Conservation (phyloP, 2,797 vertebrate genomes). For the Tenualosa ilisha region DNA sequence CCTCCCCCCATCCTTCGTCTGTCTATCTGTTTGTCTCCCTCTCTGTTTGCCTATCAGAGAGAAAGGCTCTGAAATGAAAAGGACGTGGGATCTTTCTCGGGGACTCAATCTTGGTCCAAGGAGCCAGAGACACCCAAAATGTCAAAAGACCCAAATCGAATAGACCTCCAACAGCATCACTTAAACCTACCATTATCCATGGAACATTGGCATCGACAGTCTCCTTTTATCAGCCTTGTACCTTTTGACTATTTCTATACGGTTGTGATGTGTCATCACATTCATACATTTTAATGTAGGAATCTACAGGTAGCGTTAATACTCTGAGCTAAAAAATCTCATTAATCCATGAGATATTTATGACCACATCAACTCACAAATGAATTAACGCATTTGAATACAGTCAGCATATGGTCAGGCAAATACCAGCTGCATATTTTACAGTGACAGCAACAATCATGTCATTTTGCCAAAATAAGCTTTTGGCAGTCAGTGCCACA, state of each 20-base stretch:
- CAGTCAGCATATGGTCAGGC: background rate
- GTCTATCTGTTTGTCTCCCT: background rate
- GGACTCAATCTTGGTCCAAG: background rate
- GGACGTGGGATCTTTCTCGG: background rate
- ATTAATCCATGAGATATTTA: background rate
- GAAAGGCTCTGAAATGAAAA: background rate
- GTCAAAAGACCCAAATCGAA: conserved; percentile 5
- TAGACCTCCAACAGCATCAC: background rate
- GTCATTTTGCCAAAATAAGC: background rate
- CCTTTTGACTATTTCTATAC: background rate
- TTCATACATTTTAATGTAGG: background rate
- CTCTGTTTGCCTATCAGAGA: background rate
- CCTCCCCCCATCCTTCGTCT: background rate
- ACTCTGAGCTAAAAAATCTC: background rate
- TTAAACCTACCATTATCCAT: background rate
- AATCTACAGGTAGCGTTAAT: background rate
- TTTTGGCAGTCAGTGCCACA: background rate
- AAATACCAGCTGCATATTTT: background rate
- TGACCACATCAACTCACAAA: background rate
- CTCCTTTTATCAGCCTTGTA: background rate
- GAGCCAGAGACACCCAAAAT: background rate
- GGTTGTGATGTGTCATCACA: background rate
- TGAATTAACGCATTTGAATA: background rate
- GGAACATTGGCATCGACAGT: background rate
- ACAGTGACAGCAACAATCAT: background rate